A percentile compares a stretch with the other conserved stretches of the same genome.
phyloP scores from a whole-genome alignment of 2,113 vertebrate genomes.

The Thermophis baileyi region DNA sequence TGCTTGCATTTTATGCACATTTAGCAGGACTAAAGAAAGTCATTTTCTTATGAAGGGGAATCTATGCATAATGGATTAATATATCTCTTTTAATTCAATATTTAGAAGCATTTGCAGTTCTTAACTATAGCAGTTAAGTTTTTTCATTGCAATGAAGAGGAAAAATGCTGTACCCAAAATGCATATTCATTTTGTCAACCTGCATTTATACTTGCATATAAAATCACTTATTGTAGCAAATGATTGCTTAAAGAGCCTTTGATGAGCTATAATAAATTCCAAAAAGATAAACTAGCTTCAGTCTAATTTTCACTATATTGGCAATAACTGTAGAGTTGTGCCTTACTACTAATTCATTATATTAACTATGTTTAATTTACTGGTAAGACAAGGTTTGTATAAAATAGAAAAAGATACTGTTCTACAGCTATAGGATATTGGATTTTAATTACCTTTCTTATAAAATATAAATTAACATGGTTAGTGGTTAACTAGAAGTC shows the following conservation, averaged over 20 bases:
- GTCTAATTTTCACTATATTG: conserved; percentile 53
- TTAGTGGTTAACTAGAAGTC: conserved; percentile 67
- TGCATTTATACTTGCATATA: conserved; percentile 26
- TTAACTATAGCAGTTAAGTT: conserved; percentile 5
- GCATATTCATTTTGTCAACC: conserved; percentile 15
- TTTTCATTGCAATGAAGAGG: conserved; percentile 28
- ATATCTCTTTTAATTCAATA: background rate
- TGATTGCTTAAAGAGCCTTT: conserved; percentile 2
- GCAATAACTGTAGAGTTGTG: conserved; percentile 49
- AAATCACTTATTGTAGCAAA: conserved; percentile 21
- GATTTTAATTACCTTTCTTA: conserved; percentile 71
- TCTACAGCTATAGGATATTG: conserved; percentile 50
- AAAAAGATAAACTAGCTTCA: conserved; percentile 46
- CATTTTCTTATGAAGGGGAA: background rate
- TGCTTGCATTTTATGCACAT: background rate
- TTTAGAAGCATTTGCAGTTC: background rate
- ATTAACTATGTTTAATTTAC: conserved; percentile 59
- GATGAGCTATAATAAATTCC: conserved; percentile 1
- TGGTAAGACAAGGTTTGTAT: conserved; percentile 58
- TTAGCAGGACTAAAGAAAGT: background rate
- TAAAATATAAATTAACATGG: conserved; percentile 72
- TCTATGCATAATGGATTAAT: background rate
- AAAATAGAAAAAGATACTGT: conserved; percentile 57
- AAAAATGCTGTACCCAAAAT: conserved; percentile 37
- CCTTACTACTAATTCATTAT: conserved; percentile 56